A percentile compares a stretch with the other conserved stretches of the same genome.
These are phyloP conservation scores for Phania funesta DNA, from an alignment of 2,888 invertebrate species.

Conservation along the genomic window DNA sequence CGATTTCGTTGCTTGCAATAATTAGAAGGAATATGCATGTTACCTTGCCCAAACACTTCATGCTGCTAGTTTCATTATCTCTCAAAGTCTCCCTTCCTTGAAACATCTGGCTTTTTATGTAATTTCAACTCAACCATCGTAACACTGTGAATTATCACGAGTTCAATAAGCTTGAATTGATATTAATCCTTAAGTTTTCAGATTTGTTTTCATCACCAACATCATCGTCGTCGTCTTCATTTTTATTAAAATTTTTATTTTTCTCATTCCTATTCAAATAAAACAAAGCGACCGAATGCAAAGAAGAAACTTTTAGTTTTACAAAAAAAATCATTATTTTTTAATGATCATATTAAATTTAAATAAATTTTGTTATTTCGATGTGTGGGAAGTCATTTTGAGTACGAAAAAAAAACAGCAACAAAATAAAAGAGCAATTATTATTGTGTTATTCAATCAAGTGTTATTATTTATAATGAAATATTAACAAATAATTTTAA, in stretches of 20 bases:
- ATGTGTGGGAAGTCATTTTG: conserved; percentile 52
- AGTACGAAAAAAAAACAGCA: not conserved
- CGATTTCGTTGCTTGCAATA: no score
- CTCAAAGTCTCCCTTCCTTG: not conserved
- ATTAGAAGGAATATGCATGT: no score
- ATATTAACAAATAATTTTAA: conserved; percentile 47
- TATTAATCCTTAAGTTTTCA: conserved; percentile 60
- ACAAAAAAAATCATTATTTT: conserved; percentile 10
- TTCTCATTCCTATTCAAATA: conserved; percentile 15
- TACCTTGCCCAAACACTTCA: no score
- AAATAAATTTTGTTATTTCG: conserved; percentile 52
- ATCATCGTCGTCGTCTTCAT: not conserved
- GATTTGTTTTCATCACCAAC: conserved; percentile 61
- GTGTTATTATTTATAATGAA: conserved; percentile 43
- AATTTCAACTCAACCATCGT: conserved; percentile 20
- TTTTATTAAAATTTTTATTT: not conserved
- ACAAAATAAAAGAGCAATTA: conserved; percentile 37
- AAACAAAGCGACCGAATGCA: conserved; percentile 7
- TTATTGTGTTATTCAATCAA: conserved; percentile 9
- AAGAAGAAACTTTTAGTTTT: conserved; percentile 31
- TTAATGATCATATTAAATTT: conserved; percentile 59
- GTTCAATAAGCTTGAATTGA: conserved; percentile 65
- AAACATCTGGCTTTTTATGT: conserved; percentile 6
- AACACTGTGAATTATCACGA: conserved; percentile 64
- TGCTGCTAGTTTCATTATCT: no score